Base-by-base conservation (phyloP, 2,113 vertebrate species). In the Mugil cephalus region DNA sequence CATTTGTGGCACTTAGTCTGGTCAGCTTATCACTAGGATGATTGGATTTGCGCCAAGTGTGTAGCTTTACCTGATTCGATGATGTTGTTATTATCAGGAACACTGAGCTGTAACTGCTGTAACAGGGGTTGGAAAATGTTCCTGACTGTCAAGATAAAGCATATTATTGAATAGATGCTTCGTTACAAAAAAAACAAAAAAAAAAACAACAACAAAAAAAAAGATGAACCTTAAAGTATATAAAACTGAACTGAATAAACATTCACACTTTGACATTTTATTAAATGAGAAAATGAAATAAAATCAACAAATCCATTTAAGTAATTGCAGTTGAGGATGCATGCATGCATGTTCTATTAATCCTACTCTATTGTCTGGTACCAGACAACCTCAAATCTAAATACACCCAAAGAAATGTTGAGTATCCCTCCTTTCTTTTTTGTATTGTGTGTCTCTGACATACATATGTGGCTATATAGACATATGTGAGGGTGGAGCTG, bases 21-120 rank as follows among this genome's bases (percentile, higher is more conserved):
- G 78, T 68, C 80, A 64, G 35, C 47, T 75, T 72, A 81, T 81
- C 70, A 69, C 63, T 8, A 3, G 38, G 39, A 45, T 55, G 55
- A 63, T 67, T 74, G 68, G 61, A 80, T 80, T 80, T 74, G 48
- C 45, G 34, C 53, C 45, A 39, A 53, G 67, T 2, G 19, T 75
- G 54, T 58, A 10, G 43, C 47, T 66, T 62, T n/a, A 42, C 56
- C 64, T 69, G 66, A 72, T 77, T 77, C 60, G 52, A 68, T 36
- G 67, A 9, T 8, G 67, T 52, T 59, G 63, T 62, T 24, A 62
- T 72, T 74, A 71, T 78, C 61, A 78, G 56, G 21, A 47, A 35
- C 36, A 30, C 43, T 21, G 48, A 70, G 51, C 50, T 12, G 30
- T 50, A 38, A 70, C 38, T 53, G 65, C n/a, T n/a, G n/a, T n/a